phyloP scores from a whole-genome alignment of 2,113 vertebrate species.

The Dascyllus trimaculatus region DNA sequence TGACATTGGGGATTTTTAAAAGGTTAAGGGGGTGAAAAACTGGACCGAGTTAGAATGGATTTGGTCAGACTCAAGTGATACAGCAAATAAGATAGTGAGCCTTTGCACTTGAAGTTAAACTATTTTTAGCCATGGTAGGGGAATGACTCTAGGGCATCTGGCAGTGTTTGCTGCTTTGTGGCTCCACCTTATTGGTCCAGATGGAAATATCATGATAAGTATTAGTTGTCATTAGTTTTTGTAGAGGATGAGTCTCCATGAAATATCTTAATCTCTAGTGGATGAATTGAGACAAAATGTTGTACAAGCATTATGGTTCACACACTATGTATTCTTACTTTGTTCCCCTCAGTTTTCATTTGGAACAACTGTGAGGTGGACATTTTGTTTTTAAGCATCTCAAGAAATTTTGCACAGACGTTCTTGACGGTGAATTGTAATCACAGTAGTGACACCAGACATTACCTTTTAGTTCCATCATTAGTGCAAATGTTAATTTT shows the following conservation, averaged over 20 bases:
- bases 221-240: not conserved
- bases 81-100: not conserved
- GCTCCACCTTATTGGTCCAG: not conserved
- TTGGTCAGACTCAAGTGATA: not conserved
- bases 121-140: conserved; percentile 5
- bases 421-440: too few species aligned
- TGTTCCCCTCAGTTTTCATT: not conserved
- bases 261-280: too few species aligned
- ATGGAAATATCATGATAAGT: not conserved
- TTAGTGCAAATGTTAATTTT: too few species aligned
- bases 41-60: not conserved
- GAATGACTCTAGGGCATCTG: not conserved
- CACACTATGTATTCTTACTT: not conserved
- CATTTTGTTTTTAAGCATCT: too few species aligned
- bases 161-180: not conserved
- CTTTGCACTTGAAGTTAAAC: not conserved
- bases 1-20: not conserved
- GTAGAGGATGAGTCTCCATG: not conserved
- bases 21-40: not conserved
- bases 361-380: too few species aligned
- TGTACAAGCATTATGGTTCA: not conserved
- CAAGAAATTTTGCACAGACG: too few species aligned
- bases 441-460: too few species aligned
- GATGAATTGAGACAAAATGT: not conserved
- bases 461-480: too few species aligned